Base-by-base conservation (phyloP, 2,888 invertebrate species). In the Orthosia gothica region DNA sequence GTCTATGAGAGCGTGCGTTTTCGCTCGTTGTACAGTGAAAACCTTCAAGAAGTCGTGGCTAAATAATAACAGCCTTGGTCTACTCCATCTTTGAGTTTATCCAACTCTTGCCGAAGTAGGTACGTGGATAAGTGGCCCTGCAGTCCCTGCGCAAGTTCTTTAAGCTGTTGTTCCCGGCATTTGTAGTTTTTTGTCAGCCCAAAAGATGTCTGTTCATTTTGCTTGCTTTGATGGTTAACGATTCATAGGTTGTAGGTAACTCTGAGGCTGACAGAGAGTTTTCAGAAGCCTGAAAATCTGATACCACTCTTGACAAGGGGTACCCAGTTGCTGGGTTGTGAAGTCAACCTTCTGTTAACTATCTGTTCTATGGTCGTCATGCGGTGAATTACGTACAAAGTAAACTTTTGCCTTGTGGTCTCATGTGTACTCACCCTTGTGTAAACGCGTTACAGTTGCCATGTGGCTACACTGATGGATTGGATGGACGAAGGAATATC, bases 401-500 rank as follows among this genome's bases (percentile, higher is more conserved):
- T 45, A 85, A 80, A 83, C 77, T 55, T n/a, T 66, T 63, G 73
- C 62, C 40, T 50, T 69, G 59, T 54, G 65, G 69, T 67, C 69
- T 62, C 69, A 57, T 70, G 61, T 73, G 64, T 70, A 72, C 70
- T 79, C 32, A 76, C 66, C 82, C 76, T 70, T 80, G 32, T 20
- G 76, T 74, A 81, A 84, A 81, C 82, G 77, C 49, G 68, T 77
- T 66, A 73, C 70, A 62, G 79, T 80, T 59, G 63, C 69, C 55
- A 72, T 63, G 73, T 50, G 63, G 54, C 40, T 52, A 64, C 73
- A 47, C 40, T 87, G 83, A 87, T 88, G 81, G 86, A 89, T 88
- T 85, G 81, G 73, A 61, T 65, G 70, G 61, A 67, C 76, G 74
- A 80, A 83, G 74, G 18, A 49, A 54, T 59, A 26, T 54, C 67